These are phyloP conservation scores for Cyclina sinensis DNA, from an alignment of 1,140 invertebrate species.

Conservation along the genomic window DNA sequence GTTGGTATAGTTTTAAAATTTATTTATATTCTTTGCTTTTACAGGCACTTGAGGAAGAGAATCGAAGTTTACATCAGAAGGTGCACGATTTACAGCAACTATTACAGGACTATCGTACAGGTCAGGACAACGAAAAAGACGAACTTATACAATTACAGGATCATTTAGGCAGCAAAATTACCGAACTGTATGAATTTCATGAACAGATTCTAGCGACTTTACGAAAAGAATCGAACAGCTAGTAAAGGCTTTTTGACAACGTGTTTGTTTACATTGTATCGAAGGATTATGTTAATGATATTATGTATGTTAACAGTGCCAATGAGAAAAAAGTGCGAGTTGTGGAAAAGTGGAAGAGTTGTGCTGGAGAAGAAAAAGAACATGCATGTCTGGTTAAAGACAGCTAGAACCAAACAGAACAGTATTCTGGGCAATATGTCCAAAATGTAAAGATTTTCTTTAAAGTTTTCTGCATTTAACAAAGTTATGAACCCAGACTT, in stretches of 20 bases:
- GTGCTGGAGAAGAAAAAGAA: too few species aligned
- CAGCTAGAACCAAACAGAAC: too few species aligned
- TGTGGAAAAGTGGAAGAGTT: background rate
- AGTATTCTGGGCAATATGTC: too few species aligned
- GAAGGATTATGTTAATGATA: background rate
- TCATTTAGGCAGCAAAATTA: conserved; percentile 93
- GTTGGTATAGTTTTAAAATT: too few species aligned
- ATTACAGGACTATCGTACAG: conserved; percentile 92
- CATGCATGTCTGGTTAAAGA: too few species aligned
- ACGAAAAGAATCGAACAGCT: conserved; percentile 80
- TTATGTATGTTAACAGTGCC: background rate
- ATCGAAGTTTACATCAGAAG: conserved; percentile 91
- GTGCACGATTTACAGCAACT: conserved; percentile 93
- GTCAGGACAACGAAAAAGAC: conserved; percentile 94
- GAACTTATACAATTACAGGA: conserved; percentile 94
- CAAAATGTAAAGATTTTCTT: too few species aligned
- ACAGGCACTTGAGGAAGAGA: conserved; percentile 91
- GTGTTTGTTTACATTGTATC: background rate
- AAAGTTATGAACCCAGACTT: too few species aligned
- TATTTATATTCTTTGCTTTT: conserved; percentile 64
- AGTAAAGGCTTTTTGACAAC: conserved; percentile 28
- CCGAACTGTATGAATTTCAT: conserved; percentile 90
- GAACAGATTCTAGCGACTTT: conserved; percentile 82
- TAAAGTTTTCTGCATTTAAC: too few species aligned
- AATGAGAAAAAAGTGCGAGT: background rate